Percentiles rank a stretch among this genome's conserved stretches.
These are phyloP conservation scores for Buphagus erythrorhynchus DNA, from an alignment of 2,797 vertebrate species.

Conservation along the genomic window DNA sequence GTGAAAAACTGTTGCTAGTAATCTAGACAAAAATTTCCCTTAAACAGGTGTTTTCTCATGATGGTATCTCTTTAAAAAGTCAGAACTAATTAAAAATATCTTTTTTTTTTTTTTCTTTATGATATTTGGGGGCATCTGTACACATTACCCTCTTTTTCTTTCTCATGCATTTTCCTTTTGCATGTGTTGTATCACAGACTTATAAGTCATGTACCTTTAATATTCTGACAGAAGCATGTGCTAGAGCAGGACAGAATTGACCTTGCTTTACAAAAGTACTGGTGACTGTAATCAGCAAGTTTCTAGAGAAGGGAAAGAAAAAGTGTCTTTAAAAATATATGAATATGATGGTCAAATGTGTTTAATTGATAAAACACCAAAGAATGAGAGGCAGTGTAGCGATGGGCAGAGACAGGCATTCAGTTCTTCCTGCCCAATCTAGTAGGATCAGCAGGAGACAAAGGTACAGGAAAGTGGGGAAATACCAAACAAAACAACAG, in stretches of 20 bases:
- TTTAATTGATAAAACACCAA: not conserved
- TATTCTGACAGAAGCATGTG: not conserved
- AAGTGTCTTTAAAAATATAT: not conserved
- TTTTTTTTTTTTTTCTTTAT: not conserved
- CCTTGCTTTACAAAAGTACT: not conserved
- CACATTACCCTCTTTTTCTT: not conserved
- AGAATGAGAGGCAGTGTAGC: not conserved
- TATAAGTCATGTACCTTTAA: not conserved
- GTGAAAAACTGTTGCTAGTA: not conserved
- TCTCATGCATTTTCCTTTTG: not conserved
- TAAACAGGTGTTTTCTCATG: not conserved
- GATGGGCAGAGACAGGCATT: not conserved
- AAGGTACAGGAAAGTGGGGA: not conserved
- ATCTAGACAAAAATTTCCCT: not conserved
- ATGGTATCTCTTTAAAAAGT: constrained; percentile 17
- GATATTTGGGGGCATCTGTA: not conserved
- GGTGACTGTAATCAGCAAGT: not conserved
- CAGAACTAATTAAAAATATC: not conserved
- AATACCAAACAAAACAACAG: not conserved
- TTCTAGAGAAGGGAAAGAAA: not conserved
- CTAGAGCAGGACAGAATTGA: not conserved
- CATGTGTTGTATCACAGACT: not conserved
- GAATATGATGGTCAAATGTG: not conserved
- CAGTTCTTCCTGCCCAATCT: not conserved
- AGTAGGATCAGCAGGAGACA: not conserved